Evolutionary conservation across 2,888 invertebrate genomes (phyloP).

Genomic region (Panzeria rudis): DNA sequence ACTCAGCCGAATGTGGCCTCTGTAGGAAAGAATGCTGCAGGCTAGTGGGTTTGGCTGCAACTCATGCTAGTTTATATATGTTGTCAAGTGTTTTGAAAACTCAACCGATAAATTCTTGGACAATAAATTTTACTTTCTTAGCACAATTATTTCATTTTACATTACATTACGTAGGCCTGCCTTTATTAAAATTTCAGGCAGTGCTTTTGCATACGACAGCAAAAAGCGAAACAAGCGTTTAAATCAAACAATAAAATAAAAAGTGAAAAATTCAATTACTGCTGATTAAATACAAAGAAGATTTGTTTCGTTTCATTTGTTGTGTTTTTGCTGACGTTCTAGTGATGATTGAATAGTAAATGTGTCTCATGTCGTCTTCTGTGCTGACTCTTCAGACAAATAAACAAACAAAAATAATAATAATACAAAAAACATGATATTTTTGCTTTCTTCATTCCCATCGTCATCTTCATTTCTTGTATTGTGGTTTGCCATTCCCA

Average conservation of each 20-base stretch:
- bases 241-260: constrained; percentile 50
- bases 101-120: too few relatives aligned
- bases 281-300: constrained; percentile 56
- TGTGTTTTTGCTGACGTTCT: constrained; percentile 24
- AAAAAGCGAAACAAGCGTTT: constrained; percentile 8
- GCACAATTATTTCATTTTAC: too few relatives aligned
- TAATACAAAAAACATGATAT: constrained; percentile 19
- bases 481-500: constrained; percentile 47
- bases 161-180: too few relatives aligned
- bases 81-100: too few relatives aligned
- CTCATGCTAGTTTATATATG: too few relatives aligned
- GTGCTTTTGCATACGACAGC: not conserved
- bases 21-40: too few relatives aligned
- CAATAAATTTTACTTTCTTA: too few relatives aligned
- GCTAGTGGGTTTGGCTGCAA: too few relatives aligned
- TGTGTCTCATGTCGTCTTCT: constrained; percentile 34
- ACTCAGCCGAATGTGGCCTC: too few relatives aligned
- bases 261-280: constrained; percentile 55
- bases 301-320: constrained; percentile 58
- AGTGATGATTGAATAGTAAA: constrained; percentile 39
- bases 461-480: constrained; percentile 18
- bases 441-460: constrained; percentile 49
- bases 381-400: not conserved
- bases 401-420: not conserved
- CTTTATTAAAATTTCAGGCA: not conserved